These are phyloP conservation scores for Craterocephalus amniculus DNA, from an alignment of 2,797 vertebrate genomes.

Conservation along the genomic window DNA sequence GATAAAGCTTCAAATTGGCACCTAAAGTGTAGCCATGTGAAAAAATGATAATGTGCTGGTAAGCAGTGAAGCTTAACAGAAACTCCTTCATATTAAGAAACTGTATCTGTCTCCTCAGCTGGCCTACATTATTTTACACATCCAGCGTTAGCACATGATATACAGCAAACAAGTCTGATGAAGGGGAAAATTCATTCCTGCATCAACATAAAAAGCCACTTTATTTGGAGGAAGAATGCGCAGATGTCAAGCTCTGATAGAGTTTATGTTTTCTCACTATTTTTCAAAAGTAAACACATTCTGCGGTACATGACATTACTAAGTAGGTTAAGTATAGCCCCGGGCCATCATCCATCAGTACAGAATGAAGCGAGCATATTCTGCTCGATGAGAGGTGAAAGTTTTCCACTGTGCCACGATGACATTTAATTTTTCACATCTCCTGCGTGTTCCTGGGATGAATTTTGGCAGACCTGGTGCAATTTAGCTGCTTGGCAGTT, in stretches of 20 bases:
- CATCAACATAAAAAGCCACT: constrained; percentile 99
- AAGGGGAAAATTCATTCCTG: constrained; percentile 90
- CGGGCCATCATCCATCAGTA: constrained; percentile 97
- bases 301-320: constrained; percentile 99
- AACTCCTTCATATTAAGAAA: constrained; percentile 53
- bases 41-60: constrained; percentile 40
- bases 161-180: constrained; percentile 90
- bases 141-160: constrained; percentile 83
- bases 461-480: constrained; percentile 99
- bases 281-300: constrained; percentile 99
- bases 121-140: constrained; percentile 71
- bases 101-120: constrained; percentile 61
- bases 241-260: constrained; percentile 99
- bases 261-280: constrained; percentile 99
- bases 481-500: constrained; percentile 99
- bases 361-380: constrained; percentile 97
- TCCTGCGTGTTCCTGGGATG: constrained; percentile 98
- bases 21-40: constrained; percentile 49
- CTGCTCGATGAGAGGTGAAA: constrained; percentile 99
- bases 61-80: constrained; percentile 52
- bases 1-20: constrained; percentile 65
- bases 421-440: constrained; percentile 99
- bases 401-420: constrained; percentile 99
- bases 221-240: constrained; percentile 96
- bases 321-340: constrained; percentile 99